These are phyloP conservation scores for Phoeniculus purpureus DNA, from an alignment of 2,797 vertebrate genomes.

Conservation along the genomic window DNA sequence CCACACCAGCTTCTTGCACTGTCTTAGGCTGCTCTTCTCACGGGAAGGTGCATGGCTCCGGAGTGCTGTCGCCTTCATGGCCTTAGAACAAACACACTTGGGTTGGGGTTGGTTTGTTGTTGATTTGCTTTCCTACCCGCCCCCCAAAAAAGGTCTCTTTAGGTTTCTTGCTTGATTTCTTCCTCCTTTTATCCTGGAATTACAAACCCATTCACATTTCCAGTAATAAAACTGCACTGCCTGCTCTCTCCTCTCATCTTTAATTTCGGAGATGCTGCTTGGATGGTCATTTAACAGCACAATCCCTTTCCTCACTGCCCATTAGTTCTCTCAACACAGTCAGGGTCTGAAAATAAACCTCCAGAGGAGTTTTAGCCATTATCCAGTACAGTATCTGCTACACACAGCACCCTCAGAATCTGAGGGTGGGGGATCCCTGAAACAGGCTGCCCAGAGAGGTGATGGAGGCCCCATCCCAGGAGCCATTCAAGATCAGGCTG, in stretches of 20 bases:
- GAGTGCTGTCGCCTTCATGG: neutral
- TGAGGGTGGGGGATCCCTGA: too few relatives aligned
- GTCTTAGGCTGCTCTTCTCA: fast-evolving
- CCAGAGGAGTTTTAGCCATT: neutral
- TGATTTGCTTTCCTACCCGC: fast-evolving
- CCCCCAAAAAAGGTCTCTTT: neutral
- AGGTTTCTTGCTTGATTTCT: neutral
- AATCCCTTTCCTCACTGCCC: neutral
- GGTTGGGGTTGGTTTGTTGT: neutral
- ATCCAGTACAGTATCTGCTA: too few relatives aligned
- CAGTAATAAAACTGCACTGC: neutral
- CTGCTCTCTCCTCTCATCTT: neutral
- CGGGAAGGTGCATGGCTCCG: neutral
- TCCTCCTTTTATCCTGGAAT: neutral
- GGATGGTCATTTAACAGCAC: neutral
- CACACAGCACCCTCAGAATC: too few relatives aligned
- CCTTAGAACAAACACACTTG: neutral
- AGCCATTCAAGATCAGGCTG: too few relatives aligned
- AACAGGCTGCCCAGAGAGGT: too few relatives aligned
- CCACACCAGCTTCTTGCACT: neutral
- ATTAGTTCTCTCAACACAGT: neutral
- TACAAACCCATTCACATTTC: neutral
- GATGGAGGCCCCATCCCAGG: too few relatives aligned
- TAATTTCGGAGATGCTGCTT: neutral
- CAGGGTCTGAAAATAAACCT: neutral